A percentile compares a stretch with the other conserved stretches of the same genome.
These are phyloP conservation scores for Heliconius congener DNA, from an alignment of 1,140 invertebrate genomes.

Conservation along the genomic window DNA sequence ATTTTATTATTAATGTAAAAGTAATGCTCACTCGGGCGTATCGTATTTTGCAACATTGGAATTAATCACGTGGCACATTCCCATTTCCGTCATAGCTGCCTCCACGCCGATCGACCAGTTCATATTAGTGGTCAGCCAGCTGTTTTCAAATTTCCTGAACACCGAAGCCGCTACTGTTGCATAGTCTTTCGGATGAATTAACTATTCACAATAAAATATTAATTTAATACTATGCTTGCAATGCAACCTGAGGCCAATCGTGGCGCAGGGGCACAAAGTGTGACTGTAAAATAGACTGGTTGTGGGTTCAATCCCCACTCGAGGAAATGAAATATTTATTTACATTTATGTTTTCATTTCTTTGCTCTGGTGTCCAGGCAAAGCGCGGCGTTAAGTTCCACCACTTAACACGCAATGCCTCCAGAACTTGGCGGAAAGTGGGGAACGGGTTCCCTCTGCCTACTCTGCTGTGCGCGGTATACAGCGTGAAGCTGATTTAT, in stretches of 20 bases:
- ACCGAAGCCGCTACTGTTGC: conserved; percentile 57
- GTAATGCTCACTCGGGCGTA: conserved; percentile 56
- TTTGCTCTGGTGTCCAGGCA: too few species aligned
- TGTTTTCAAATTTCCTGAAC: conserved; percentile 71
- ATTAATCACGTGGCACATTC: conserved; percentile 85
- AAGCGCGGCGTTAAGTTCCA: too few species aligned
- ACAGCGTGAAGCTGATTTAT: too few species aligned
- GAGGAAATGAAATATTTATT: too few species aligned
- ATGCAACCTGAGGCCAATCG: background rate
- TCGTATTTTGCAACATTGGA: conserved; percentile 75
- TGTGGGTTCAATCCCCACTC: too few species aligned
- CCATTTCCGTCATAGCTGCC: conserved; percentile 83
- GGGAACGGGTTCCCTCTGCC: too few species aligned
- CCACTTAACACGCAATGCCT: too few species aligned
- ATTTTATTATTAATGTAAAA: background rate
- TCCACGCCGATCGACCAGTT: conserved; percentile 71
- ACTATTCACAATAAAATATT: conserved; percentile 25
- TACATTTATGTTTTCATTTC: too few species aligned
- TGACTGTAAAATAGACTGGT: too few species aligned
- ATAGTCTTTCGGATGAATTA: conserved; percentile 62
- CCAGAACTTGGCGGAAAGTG: too few species aligned
- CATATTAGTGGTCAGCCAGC: conserved; percentile 63
- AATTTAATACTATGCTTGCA: background rate
- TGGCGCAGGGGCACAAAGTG: too few species aligned
- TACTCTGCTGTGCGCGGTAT: too few species aligned